These are phyloP conservation scores for Ceriagrion tenellum DNA, from an alignment of 2,888 invertebrate genomes.

Conservation along the genomic window DNA sequence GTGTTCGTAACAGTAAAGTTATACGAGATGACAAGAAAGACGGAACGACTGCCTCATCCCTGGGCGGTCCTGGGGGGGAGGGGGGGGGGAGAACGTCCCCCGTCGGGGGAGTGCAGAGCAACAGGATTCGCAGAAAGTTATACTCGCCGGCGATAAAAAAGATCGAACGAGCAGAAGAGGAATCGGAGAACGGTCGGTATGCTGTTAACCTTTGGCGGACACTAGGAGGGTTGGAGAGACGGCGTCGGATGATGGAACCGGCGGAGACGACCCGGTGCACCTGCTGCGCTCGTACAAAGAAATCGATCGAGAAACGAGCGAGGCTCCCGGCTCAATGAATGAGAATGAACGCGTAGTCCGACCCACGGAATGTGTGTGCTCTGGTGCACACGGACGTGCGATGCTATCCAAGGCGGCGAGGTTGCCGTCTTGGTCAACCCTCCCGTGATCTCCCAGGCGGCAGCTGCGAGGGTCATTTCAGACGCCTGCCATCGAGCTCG, in stretches of 20 bases:
- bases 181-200: not conserved
- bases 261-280: not conserved
- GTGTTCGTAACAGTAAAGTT: not conserved
- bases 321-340: not conserved
- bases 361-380: not conserved
- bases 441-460: no score
- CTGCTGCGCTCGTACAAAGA: not conserved
- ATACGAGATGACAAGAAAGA: not conserved
- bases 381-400: no score
- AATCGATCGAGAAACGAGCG: not conserved
- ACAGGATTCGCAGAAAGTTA: constrained; percentile 54
- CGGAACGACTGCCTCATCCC: not conserved
- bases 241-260: not conserved
- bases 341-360: not conserved
- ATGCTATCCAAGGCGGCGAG: no score
- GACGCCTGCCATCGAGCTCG: no score
- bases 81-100: not conserved
- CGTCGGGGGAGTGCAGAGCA: not conserved
- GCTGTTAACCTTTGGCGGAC: constrained; percentile 44
- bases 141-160: not conserved
- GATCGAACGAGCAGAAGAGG: not conserved
- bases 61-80: no score
- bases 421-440: no score
- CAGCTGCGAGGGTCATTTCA: no score
- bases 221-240: not conserved